A percentile compares a stretch with the other conserved stretches of the same genome.
Evolutionary conservation across 2,888 invertebrate genomes (phyloP).

Genomic region (Azorinus chamasolen): DNA sequence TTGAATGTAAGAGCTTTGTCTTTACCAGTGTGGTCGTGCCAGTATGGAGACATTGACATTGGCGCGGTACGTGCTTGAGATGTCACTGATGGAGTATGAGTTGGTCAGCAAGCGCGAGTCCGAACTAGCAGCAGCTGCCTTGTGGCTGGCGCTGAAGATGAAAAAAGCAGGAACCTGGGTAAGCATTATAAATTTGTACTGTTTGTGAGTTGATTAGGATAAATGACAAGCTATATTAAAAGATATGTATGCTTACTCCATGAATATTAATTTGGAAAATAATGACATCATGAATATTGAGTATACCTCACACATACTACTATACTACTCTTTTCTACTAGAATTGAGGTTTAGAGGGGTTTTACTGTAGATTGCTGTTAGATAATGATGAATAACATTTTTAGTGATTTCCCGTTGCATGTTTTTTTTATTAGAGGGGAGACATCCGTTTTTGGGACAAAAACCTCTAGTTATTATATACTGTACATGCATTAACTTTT

Average conservation of each 20-base stretch:
- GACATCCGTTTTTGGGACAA: no score
- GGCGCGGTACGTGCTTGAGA: conserved; percentile 97
- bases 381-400: no score
- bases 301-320: no score
- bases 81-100: conserved; percentile 96
- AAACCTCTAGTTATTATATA: no score
- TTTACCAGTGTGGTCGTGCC: conserved; percentile 86
- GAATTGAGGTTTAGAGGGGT: no score
- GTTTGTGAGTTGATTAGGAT: neutral
- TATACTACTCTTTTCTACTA: no score
- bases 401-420: no score
- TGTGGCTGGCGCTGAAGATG: conserved; percentile 96
- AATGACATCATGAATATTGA: no score
- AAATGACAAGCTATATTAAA: neutral
- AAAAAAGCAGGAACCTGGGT: conserved; percentile 89
- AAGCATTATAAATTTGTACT: no score
- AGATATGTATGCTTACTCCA: neutral
- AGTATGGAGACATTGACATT: conserved; percentile 97
- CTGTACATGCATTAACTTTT: neutral
- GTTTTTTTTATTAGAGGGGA: no score
- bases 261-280: neutral
- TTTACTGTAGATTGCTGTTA: no score
- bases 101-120: conserved; percentile 94
- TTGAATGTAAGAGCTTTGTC: no score
- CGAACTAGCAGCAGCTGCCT: conserved; percentile 94